These are phyloP conservation scores for Oryctes rhinoceros DNA, from an alignment of 1,140 invertebrate species.

Conservation along the genomic window DNA sequence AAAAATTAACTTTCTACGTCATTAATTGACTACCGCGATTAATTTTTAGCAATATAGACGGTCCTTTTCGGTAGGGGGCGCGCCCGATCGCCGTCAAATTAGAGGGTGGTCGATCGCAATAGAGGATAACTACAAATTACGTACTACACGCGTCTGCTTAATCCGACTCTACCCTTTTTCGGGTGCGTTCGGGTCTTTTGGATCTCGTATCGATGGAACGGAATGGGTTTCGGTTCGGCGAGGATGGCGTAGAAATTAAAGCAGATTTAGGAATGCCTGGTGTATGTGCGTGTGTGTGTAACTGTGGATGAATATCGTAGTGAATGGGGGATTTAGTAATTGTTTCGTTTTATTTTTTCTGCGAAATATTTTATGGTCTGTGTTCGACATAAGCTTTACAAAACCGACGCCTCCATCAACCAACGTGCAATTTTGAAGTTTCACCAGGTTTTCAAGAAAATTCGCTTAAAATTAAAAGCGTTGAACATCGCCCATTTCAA, in stretches of 20 bases:
- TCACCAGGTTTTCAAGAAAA: no score
- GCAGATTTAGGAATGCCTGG: neutral
- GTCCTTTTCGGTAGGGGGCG: neutral
- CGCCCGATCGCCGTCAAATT: neutral
- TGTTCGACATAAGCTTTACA: no score
- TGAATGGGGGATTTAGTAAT: no score
- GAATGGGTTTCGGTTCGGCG: neutral
- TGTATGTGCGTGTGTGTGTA: neutral
- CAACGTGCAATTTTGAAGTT: no score
- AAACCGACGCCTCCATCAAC: no score
- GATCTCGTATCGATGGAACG: neutral
- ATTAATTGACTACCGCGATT: neutral
- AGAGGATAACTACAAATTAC: neutral
- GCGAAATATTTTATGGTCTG: no score
- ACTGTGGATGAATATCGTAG: no score
- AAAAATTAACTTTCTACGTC: no score
- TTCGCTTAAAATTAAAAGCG: no score
- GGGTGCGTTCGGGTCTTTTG: neutral
- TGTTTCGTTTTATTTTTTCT: no score
- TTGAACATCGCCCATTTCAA: no score
- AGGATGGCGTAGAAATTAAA: neutral
- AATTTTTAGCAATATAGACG: slow-evolving; percentile 6
- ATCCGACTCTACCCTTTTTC: neutral
- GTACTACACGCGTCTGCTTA: slow-evolving; percentile 6
- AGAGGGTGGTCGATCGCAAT: neutral